Evolutionary conservation across 1,140 invertebrate species (phyloP).

Genomic region (Aleiodes sp.): DNA sequence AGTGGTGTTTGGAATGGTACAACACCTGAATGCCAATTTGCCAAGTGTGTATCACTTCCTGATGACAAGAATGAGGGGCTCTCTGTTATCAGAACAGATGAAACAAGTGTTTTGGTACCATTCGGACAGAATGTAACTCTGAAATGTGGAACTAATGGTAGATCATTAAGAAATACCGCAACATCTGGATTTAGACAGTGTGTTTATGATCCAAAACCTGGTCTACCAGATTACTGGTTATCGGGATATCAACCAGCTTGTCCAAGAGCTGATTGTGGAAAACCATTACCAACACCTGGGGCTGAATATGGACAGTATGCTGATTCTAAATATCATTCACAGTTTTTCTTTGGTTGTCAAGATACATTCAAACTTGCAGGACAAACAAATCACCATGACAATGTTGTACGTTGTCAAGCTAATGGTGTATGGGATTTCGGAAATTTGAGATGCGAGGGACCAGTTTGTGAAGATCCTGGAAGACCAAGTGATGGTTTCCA

Average conservation of each 20-base stretch:
- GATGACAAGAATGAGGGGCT: slow-evolving; percentile 89
- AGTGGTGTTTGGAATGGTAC: slow-evolving; percentile 94
- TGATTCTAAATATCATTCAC: slow-evolving; percentile 90
- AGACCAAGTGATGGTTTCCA: slow-evolving; percentile 91
- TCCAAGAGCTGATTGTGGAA: slow-evolving; percentile 86
- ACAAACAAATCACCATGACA: slow-evolving; percentile 89
- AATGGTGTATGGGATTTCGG: slow-evolving; percentile 98
- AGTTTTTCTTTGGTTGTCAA: slow-evolving; percentile 96
- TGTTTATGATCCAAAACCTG: slow-evolving; percentile 92
- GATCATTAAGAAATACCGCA: slow-evolving; percentile 80
- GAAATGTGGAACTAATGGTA: slow-evolving; percentile 80
- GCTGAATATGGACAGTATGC: slow-evolving; percentile 89
- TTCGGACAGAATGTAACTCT: slow-evolving; percentile 92
- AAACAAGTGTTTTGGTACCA: slow-evolving; percentile 83
- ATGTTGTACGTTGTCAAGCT: slow-evolving; percentile 89
- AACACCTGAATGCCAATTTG: slow-evolving; percentile 92
- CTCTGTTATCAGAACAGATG: slow-evolving; percentile 76
- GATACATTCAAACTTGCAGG: slow-evolving; percentile 95
- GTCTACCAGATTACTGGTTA: slow-evolving; percentile 91
- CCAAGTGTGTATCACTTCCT: slow-evolving; percentile 88
- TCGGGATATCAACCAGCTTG: slow-evolving; percentile 87
- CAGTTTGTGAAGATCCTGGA: slow-evolving; percentile 94
- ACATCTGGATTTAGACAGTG: slow-evolving; percentile 90
- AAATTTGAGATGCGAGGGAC: slow-evolving; percentile 93
- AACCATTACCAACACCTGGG: slow-evolving; percentile 87